These are phyloP conservation scores for Rhipidura dahli DNA, from an alignment of 2,113 vertebrate genomes.

Conservation along the genomic window DNA sequence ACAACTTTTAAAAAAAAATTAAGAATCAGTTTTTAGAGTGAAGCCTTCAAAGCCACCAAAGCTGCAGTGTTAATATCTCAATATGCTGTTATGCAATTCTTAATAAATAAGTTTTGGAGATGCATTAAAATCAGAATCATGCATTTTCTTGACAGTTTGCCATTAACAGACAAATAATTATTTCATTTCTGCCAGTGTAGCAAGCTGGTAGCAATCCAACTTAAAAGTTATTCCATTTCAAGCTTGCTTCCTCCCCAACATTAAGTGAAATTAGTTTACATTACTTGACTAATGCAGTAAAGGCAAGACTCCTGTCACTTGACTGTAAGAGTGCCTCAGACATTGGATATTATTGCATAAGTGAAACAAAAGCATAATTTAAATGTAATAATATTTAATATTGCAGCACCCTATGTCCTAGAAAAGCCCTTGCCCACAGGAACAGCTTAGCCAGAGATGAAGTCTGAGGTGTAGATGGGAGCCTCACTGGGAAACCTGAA, in stretches of 20 bases:
- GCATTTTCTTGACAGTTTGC: not conserved
- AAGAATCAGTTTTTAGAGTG: not conserved
- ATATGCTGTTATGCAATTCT: not conserved
- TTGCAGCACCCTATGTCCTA: not conserved
- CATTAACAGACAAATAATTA: not conserved
- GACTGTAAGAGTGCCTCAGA: not conserved
- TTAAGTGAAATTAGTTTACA: not conserved
- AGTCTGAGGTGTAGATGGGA: not conserved
- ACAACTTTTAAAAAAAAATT: not conserved
- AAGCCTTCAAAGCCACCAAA: not conserved
- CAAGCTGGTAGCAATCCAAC: not conserved
- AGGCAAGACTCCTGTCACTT: not conserved
- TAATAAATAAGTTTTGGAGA: not conserved
- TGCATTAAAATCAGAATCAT: not conserved
- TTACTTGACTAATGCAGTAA: not conserved
- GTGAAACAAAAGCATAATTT: not conserved
- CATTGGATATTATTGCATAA: not conserved
- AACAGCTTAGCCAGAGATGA: not conserved
- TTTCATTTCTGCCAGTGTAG: not conserved
- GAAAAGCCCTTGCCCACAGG: not conserved
- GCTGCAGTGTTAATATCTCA: not conserved
- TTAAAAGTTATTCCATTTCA: not conserved
- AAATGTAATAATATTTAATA: not conserved
- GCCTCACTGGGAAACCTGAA: not conserved
- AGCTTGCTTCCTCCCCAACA: not conserved